phyloP scores from a whole-genome alignment of 1,140 invertebrate species.

The Rhizoglyphus robini region DNA sequence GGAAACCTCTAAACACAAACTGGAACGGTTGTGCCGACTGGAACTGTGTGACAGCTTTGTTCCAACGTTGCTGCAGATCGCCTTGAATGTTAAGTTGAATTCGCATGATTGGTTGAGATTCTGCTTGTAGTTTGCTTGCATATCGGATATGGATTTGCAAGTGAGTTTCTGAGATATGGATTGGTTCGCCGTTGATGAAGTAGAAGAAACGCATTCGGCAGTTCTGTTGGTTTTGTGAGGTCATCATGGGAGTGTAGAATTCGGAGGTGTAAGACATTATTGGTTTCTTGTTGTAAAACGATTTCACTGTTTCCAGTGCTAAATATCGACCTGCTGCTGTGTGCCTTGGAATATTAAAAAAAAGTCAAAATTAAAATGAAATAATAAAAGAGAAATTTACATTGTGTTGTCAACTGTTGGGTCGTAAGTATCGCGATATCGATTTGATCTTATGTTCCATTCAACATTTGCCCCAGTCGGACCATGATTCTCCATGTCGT shows the following conservation, averaged over 20 bases:
- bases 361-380: background rate
- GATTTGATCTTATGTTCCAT: constrained; percentile 9
- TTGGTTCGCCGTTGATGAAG: background rate
- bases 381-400: background rate
- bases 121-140: background rate
- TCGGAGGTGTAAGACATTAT: background rate
- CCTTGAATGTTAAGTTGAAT: background rate
- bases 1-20: constrained; percentile 1
- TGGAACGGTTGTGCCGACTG: background rate
- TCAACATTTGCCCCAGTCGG: background rate
- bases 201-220: constrained; percentile 6
- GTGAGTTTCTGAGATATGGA: background rate
- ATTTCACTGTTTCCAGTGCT: background rate
- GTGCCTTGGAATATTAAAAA: no score
- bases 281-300: background rate
- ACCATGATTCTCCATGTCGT: background rate
- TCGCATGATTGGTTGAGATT: background rate
- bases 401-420: constrained; percentile 1
- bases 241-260: background rate
- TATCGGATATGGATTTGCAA: background rate
- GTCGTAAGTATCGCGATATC: background rate
- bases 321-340: background rate
- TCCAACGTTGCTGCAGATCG: background rate
- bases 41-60: background rate
- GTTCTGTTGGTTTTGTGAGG: background rate